These are phyloP conservation scores for Cottus gobio DNA, from an alignment of 2,113 vertebrate species.

Conservation along the genomic window DNA sequence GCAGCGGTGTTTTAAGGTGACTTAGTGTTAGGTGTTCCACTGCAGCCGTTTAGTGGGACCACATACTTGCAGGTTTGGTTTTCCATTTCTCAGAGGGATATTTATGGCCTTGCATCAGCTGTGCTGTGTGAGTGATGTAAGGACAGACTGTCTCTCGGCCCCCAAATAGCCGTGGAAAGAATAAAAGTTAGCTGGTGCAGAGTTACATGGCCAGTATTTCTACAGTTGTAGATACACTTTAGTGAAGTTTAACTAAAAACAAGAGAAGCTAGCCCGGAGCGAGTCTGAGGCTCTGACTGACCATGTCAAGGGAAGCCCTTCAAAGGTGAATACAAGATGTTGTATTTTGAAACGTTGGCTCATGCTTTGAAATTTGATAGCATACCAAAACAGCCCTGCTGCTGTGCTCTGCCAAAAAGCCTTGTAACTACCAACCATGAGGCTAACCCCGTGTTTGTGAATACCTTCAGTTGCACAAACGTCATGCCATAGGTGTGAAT, in stretches of 20 bases:
- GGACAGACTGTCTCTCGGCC: constrained; percentile 70
- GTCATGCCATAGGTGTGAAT: not conserved
- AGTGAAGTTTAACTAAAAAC: constrained; percentile 42
- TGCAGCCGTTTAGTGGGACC: constrained; percentile 39
- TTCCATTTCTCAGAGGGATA: constrained; percentile 79
- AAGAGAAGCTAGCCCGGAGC: constrained; percentile 16
- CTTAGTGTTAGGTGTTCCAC: constrained; percentile 62
- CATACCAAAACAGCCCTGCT: constrained; percentile 40
- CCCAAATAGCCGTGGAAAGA: constrained; percentile 78
- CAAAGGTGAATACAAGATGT: constrained; percentile 45
- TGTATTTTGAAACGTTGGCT: constrained; percentile 51
- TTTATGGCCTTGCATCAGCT: constrained; percentile 83
- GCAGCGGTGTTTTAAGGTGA: constrained; percentile 64
- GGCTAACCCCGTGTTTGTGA: not conserved
- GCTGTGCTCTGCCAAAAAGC: constrained; percentile 47
- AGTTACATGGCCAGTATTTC: constrained; percentile 54
- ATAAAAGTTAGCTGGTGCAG: constrained; percentile 75
- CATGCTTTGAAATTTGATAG: constrained; percentile 68
- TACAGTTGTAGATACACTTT: constrained; percentile 44
- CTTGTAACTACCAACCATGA: constrained; percentile 23
- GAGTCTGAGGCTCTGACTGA: constrained; percentile 13
- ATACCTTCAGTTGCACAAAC: constrained; percentile 8
- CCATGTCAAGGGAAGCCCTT: constrained; percentile 40
- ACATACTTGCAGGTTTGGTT: constrained; percentile 69
- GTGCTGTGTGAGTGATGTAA: constrained; percentile 77